A percentile compares a stretch with the other conserved stretches of the same genome.
Conservation (phyloP, 2,113 vertebrate genomes). For the Bucco capensis region DNA sequence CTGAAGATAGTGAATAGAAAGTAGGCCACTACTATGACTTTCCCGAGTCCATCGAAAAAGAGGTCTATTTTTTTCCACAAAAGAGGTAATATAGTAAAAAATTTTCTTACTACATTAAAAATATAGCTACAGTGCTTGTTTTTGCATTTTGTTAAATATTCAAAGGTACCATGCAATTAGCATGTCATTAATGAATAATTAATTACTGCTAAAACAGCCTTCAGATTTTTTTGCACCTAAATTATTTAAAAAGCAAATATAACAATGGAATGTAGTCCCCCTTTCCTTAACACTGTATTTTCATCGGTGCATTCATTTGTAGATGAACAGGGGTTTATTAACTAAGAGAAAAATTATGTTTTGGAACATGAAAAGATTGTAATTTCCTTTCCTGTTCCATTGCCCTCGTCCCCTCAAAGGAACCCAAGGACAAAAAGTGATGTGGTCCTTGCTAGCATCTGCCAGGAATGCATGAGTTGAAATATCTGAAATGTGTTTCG, state of each 20-base stretch:
- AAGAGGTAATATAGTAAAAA: slow-evolving; percentile 57
- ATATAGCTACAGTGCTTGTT: slow-evolving; percentile 84
- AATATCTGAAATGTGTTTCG: background rate
- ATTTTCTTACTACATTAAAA: slow-evolving; percentile 76
- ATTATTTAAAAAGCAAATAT: slow-evolving; percentile 96
- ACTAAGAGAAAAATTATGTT: background rate
- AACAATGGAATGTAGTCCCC: slow-evolving; percentile 70
- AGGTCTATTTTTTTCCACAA: slow-evolving; percentile 52
- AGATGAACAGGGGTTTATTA: slow-evolving; percentile 11
- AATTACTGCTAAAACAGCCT: slow-evolving; percentile 94
- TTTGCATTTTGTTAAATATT: slow-evolving; percentile 98
- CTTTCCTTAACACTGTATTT: slow-evolving; percentile 7
- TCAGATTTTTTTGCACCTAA: slow-evolving; percentile 93
- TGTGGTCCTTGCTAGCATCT: slow-evolving; percentile 3
- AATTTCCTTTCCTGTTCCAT: background rate
- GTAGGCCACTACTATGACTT: slow-evolving; percentile 78
- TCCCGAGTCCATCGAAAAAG: slow-evolving; percentile 63
- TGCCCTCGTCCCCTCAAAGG: background rate
- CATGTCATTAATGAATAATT: slow-evolving; percentile 99
- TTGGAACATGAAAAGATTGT: background rate
- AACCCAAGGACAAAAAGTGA: background rate
- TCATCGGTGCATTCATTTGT: slow-evolving; percentile 41
- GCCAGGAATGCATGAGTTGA: slow-evolving; percentile 7
- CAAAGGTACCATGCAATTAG: slow-evolving; percentile 94
- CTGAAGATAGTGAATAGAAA: slow-evolving; percentile 78